Base-by-base conservation (phyloP, 1,140 invertebrate genomes). In the Pectinophora gossypiella region DNA sequence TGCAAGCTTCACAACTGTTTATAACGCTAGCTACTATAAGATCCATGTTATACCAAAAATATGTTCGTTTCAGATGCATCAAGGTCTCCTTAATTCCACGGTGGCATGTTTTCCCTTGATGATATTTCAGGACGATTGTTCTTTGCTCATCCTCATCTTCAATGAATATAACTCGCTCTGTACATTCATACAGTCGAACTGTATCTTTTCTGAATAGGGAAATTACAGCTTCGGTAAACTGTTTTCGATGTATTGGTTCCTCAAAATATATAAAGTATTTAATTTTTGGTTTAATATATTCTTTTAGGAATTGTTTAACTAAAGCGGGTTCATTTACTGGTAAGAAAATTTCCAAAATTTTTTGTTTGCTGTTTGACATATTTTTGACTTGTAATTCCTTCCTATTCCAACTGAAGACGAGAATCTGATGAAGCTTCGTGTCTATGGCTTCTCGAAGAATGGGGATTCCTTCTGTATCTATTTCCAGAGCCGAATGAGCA, bases 11-110 rank as follows among this genome's bases (percentile, higher is more conserved):
- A 13, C 43, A 45, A 2, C 12, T 20, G 20, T 45, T 45, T 20
- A 45, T 20, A 18, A 20, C 19, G 10, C 1, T 3, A 2, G 19
- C 18, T 3, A 45, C 12, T 3, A 19, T 2, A 4, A 20, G 3
- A 10, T 59, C 45, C 40, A 76, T 59, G 19, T 64, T 60, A 18
- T 66, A 68, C 62, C 71, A 80, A 48, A 58, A 64, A 57, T 59
- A 72, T 27, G 61, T 38, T 48, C 54, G 19, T 43, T 54, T 52
- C n/a, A 71, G 22, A 21, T 59, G 48, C 45, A 47, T 51, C 16
- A 36, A 27, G 1, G 55, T 74, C 61, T 74, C 68, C 0, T 56
- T 32, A n/a, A 63, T 67, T n/a, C 64, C 69, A 27, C 67, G 42
- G 38, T 73, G 74, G 13, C 13, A 9, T 6, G 22, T 27, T 32